These are phyloP conservation scores for Aurelia aurita DNA, from an alignment of 30 jellyfish, hydroid and myxozoan genomes.

Conservation along the genomic window DNA sequence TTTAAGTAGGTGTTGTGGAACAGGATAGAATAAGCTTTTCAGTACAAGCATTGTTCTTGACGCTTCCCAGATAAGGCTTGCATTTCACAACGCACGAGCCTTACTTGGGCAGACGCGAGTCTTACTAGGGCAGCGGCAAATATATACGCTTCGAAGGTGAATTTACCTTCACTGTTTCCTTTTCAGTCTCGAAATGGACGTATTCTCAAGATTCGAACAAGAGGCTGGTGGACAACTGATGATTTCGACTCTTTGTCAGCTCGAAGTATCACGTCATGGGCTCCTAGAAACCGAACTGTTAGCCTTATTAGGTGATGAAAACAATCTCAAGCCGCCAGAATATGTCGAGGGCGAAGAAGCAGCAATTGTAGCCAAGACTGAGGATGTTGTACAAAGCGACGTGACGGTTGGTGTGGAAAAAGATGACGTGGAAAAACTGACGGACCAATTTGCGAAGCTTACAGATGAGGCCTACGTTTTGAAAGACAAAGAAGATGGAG, in stretches of 20 bases:
- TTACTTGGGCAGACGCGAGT: no score
- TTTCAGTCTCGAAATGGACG: constrained; percentile 71
- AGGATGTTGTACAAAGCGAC: no score
- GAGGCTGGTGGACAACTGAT: constrained; percentile 69
- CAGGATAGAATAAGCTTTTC: no score
- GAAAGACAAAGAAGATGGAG: constrained; percentile 41
- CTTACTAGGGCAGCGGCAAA: no score
- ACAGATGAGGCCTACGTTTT: constrained; percentile 76
- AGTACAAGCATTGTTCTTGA: no score
- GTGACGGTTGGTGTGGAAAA: constrained; percentile 12
- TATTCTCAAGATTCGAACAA: constrained; percentile 65
- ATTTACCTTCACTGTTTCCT: no score
- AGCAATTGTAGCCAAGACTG: not conserved
- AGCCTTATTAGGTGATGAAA: constrained; percentile 55
- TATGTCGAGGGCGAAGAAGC: constrained; percentile 41
- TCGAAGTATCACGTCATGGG: constrained; percentile 79
- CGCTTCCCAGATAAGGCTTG: no score
- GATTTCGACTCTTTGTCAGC: constrained; percentile 66
- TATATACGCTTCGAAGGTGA: no score
- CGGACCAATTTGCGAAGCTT: constrained; percentile 54
- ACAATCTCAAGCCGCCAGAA: constrained; percentile 28
- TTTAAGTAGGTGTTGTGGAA: no score
- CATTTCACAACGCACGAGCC: no score
- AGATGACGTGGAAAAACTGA: constrained; percentile 35
- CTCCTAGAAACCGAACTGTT: constrained; percentile 67